Evolutionary conservation across 2,113 vertebrate genomes (phyloP).

Genomic region (Larimichthys crocea): DNA sequence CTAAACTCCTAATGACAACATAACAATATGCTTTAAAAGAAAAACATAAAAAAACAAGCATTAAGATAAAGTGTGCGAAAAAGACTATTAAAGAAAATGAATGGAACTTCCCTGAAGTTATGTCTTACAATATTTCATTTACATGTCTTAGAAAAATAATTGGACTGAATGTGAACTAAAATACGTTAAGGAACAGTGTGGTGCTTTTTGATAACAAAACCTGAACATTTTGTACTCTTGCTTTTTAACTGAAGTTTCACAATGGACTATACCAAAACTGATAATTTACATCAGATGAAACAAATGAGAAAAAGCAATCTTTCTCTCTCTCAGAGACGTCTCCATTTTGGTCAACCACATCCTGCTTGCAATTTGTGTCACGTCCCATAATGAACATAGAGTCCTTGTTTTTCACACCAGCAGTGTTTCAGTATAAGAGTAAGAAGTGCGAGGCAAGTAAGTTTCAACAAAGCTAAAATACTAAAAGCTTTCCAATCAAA

Average conservation of each 20-base stretch:
- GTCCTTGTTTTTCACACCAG: slow-evolving; percentile 64
- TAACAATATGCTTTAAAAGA: not conserved
- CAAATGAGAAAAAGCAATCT: slow-evolving; percentile 52
- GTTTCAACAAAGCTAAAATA: slow-evolving; percentile 6
- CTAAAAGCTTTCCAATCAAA: not conserved
- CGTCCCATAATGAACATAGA: slow-evolving; percentile 61
- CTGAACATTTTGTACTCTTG: not conserved
- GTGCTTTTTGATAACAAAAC: slow-evolving; percentile 11
- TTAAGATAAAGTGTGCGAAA: slow-evolving; percentile 5
- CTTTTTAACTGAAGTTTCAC: not conserved
- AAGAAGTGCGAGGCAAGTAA: slow-evolving; percentile 5
- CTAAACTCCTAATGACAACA: not conserved
- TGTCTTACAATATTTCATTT: slow-evolving; percentile 16
- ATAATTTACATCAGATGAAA: slow-evolving; percentile 40
- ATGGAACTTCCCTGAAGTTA: slow-evolving; percentile 8
- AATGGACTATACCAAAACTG: not conserved
- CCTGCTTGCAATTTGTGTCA: slow-evolving; percentile 78
- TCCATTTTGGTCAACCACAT: slow-evolving; percentile 85
- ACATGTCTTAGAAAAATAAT: not conserved
- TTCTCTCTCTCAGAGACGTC: slow-evolving; percentile 49
- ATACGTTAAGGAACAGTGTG: not conserved
- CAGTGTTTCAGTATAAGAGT: slow-evolving; percentile 1
- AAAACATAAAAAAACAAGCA: not conserved
- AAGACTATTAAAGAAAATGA: not conserved
- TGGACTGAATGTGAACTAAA: not conserved